These are phyloP conservation scores for Sinocyclocheilus grahami DNA, from an alignment of 2,113 vertebrate species.

Conservation along the genomic window DNA sequence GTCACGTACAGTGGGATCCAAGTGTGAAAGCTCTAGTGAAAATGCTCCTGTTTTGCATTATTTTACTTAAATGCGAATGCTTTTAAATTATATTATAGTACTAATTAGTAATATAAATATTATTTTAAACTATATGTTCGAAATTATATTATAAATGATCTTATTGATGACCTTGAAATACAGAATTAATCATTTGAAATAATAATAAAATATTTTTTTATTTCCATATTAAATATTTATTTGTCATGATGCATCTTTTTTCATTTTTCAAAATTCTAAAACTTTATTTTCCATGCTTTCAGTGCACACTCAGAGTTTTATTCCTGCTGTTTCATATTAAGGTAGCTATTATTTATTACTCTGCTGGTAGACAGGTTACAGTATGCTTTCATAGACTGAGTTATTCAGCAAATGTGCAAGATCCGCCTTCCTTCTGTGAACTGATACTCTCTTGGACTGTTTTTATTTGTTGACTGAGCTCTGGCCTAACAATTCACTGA, in stretches of 20 bases:
- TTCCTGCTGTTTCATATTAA: slow-evolving; percentile 8
- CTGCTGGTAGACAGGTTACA: neutral
- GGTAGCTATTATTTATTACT: slow-evolving; percentile 9
- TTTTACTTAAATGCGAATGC: neutral
- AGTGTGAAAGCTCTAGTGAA: neutral
- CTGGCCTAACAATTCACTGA: neutral
- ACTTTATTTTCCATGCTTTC: neutral
- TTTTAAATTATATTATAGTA: neutral
- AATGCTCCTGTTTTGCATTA: neutral
- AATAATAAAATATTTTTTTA: neutral
- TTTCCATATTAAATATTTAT: neutral
- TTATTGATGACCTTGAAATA: neutral
- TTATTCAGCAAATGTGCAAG: slow-evolving; percentile 14
- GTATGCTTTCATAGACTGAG: neutral
- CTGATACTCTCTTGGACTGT: neutral
- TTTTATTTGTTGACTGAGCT: neutral
- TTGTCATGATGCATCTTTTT: neutral
- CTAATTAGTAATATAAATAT: neutral
- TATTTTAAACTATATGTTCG: neutral
- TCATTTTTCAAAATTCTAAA: neutral
- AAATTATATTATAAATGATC: neutral
- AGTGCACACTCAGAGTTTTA: neutral
- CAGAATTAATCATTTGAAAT: neutral
- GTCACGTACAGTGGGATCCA: no score
- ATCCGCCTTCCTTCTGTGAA: neutral